phyloP scores from a whole-genome alignment of 2,797 vertebrate genomes.

The Gorsachius magnificus region DNA sequence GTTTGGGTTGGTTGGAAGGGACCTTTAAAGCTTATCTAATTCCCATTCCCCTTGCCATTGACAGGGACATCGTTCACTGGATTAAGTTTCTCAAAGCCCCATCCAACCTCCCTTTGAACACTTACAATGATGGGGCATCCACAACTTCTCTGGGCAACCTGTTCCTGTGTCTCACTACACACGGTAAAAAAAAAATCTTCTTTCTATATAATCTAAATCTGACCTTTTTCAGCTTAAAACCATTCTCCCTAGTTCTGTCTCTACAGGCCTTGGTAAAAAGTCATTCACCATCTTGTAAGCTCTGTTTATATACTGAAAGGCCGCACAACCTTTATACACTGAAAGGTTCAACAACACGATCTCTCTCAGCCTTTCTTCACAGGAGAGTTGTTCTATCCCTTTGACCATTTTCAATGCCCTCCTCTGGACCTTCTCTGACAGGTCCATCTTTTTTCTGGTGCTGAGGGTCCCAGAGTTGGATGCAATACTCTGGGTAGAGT shows the following conservation, averaged over 20 bases:
- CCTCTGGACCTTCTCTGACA: background rate
- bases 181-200: background rate
- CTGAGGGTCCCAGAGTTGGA: background rate
- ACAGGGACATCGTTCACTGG: background rate
- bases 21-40: background rate
- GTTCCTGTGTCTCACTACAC: background rate
- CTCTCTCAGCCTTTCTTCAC: background rate
- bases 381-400: rapidly evolving
- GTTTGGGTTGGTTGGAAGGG: background rate
- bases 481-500: no score
- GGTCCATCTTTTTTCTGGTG: background rate
- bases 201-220: background rate
- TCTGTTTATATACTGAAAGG: background rate
- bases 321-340: background rate
- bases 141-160: no score
- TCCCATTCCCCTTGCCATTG: rapidly evolving
- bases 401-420: background rate
- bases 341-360: background rate
- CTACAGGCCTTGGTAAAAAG: background rate
- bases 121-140: background rate
- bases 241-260: rapidly evolving
- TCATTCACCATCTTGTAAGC: background rate
- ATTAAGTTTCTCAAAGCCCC: background rate
- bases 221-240: background rate
- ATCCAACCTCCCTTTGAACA: background rate